These are phyloP conservation scores for Lissonota sp. DNA, from an alignment of 2,888 invertebrate species.

Conservation along the genomic window DNA sequence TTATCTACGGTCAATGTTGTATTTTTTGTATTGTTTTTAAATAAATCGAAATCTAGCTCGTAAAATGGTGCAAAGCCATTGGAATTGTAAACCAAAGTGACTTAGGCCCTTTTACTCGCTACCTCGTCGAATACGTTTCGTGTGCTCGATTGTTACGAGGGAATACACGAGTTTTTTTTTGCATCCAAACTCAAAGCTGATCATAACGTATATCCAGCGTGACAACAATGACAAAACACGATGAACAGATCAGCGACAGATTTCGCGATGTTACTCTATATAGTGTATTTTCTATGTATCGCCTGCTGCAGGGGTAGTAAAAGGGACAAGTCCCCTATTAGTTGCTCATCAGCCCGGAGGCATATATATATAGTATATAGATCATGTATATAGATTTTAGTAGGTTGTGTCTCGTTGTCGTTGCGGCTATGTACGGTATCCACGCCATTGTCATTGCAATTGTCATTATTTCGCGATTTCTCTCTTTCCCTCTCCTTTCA, in stretches of 20 bases:
- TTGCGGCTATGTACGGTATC: conserved; percentile 72
- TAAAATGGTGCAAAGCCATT: no score
- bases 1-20: no score
- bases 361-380: conserved; percentile 26
- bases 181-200: conserved; percentile 67
- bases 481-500: conserved; percentile 15
- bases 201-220: conserved; percentile 75
- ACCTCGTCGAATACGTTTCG: no score
- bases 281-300: conserved; percentile 6
- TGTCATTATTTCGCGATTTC: conserved; percentile 82
- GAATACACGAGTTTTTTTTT: conserved; percentile 55
- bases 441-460: conserved; percentile 76
- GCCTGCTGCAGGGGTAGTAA: conserved; percentile 55
- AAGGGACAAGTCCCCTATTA: conserved; percentile 78
- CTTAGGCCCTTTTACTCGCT: no score
- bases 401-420: conserved; percentile 70
- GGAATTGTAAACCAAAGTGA: no score
- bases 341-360: conserved; percentile 81
- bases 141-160: conserved; percentile 47
- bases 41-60: no score
- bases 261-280: conserved; percentile 47
- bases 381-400: conserved; percentile 23
- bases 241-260: conserved; percentile 65
- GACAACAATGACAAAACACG: conserved; percentile 75
- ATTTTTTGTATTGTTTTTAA: no score